These are phyloP conservation scores for Adoxophyes honmai DNA, from an alignment of 1,140 invertebrate species.

Conservation along the genomic window DNA sequence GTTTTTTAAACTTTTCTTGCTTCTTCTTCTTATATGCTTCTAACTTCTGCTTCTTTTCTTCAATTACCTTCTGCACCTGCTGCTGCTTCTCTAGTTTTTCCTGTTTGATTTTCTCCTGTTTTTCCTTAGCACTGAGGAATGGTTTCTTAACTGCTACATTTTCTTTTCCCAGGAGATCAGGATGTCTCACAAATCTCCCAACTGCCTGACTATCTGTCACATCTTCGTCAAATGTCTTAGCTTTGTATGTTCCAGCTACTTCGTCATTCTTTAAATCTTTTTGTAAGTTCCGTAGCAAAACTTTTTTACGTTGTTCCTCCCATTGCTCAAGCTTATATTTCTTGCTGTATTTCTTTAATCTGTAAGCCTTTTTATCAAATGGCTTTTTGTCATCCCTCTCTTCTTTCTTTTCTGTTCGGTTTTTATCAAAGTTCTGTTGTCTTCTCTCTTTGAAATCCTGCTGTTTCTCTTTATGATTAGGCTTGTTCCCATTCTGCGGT, in stretches of 20 bases:
- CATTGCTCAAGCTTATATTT: conserved; percentile 83
- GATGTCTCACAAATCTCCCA: conserved; percentile 66
- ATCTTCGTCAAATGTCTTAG: conserved; percentile 59
- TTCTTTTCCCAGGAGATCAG: conserved; percentile 56
- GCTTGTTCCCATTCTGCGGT: conserved; percentile 18
- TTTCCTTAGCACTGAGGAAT: conserved; percentile 77
- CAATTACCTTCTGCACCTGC: conserved; percentile 68
- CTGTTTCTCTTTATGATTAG: conserved; percentile 23
- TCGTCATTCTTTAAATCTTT: conserved; percentile 77
- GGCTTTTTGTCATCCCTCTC: conserved; percentile 57
- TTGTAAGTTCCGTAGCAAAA: conserved; percentile 74
- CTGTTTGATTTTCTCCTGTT: conserved; percentile 76
- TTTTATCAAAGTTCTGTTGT: conserved; percentile 24
- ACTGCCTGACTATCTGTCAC: conserved; percentile 34
- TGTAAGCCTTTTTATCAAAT: conserved; percentile 82
- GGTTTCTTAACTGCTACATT: conserved; percentile 45
- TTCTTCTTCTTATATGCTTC: conserved; percentile 82
- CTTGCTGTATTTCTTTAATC: conserved; percentile 82
- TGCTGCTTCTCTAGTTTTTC: conserved; percentile 77
- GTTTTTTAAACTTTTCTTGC: conserved; percentile 80
- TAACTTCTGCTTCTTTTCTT: conserved; percentile 80
- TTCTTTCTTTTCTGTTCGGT: conserved; percentile 20
- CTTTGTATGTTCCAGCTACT: conserved; percentile 49
- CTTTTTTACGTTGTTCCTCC: conserved; percentile 80
- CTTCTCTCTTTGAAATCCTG: conserved; percentile 38